Base-by-base conservation (phyloP, 1,140 invertebrate species). In the Eulimnadia texana region DNA sequence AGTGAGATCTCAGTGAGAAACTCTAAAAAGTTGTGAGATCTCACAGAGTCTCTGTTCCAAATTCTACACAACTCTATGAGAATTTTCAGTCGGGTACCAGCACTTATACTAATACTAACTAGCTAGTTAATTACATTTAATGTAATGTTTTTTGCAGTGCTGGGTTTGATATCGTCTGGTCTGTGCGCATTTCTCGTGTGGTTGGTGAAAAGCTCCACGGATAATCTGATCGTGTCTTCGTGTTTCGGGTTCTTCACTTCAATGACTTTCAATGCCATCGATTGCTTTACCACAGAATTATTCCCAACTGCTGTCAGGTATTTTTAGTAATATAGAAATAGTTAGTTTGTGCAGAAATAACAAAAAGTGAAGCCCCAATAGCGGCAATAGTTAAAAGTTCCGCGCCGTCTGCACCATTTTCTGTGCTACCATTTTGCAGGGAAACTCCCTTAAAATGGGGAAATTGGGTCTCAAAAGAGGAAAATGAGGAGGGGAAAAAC, bases 271-370 rank as follows among this genome's bases (percentile, higher is more conserved):
- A 88, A 88, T 13, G 87, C 87, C 1, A 75, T 92, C 19, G 88
- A 90, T 75, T 90, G 88, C 73, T 79, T 91, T 62, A 88, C 88
- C 68, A 89, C 87, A 24, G 87, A 90, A 77, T 85, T 90, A 63
- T 90, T 90, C 71, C 87, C 87, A 20, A 90, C 87, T 28, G 85
- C 86, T 75, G 75, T 90, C 67, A 75, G 82, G 81, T 83, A 76
- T 69, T 25, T 47, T 62, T 13, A 16, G n/a, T 3, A 19, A 22
- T 24, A 13, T 0, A 22, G 23, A 2, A 42, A 9, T 16, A 6
- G 16, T 42, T 42, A 6, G 33, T n/a, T n/a, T n/a, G n/a, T n/a
- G n/a, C n/a, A 42, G 33, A 42, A 6, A 42, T 42, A 9, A 42
- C 33, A 42, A 42, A 42, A n/a, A n/a, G n/a, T n/a, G n/a, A n/a